These are phyloP conservation scores for Pseudoatta argentina DNA, from an alignment of 1,140 invertebrate genomes.

Conservation along the genomic window DNA sequence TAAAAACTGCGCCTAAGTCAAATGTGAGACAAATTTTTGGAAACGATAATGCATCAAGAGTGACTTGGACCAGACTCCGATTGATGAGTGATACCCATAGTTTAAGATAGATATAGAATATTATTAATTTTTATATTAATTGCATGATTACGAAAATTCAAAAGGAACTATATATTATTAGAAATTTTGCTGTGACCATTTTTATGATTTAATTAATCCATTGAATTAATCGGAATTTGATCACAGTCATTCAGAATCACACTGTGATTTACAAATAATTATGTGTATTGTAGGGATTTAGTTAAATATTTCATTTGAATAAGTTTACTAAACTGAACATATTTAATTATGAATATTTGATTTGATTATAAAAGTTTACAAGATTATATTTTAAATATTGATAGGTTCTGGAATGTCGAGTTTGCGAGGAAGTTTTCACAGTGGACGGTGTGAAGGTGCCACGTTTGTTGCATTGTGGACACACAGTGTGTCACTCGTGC, in stretches of 20 bases:
- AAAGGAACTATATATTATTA: neutral
- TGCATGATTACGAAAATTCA: neutral
- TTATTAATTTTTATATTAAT: neutral
- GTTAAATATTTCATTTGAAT: neutral
- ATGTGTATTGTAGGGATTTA: too few species aligned
- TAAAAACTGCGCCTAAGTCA: slow-evolving; percentile 55
- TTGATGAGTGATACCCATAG: neutral
- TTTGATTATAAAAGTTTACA: too few species aligned
- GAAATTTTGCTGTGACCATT: neutral
- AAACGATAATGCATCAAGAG: neutral
- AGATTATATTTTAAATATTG: neutral
- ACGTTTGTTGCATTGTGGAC: slow-evolving; percentile 88
- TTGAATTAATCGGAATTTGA: neutral
- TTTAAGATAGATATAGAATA: neutral
- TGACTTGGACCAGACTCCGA: neutral
- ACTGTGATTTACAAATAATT: neutral
- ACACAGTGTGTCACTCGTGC: slow-evolving; percentile 89
- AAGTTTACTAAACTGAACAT: neutral
- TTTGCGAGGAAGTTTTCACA: slow-evolving; percentile 89
- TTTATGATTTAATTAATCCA: neutral
- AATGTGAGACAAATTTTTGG: slow-evolving; percentile 27
- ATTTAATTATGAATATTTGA: neutral
- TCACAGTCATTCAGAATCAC: neutral
- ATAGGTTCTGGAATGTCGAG: slow-evolving; percentile 88
- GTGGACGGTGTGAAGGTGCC: slow-evolving; percentile 89